Evolutionary conservation across 2,113 vertebrate species (phyloP).

Genomic region (Tachuris rubrigastra): DNA sequence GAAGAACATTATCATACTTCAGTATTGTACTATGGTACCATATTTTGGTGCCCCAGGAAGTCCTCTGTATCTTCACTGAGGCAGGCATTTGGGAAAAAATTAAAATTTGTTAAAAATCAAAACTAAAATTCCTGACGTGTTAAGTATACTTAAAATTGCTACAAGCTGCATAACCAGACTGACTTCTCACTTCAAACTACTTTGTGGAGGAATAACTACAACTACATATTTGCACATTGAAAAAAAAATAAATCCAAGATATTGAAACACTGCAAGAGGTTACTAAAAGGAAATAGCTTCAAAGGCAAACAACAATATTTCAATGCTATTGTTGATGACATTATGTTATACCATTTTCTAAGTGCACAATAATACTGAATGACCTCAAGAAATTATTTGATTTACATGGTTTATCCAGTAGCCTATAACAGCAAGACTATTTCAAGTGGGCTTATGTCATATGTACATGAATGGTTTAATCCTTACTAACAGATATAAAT

Average conservation of each 20-base stretch:
- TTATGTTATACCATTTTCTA: neutral
- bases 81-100: neutral
- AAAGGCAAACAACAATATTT: neutral
- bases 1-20: neutral
- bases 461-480: neutral
- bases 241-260: neutral
- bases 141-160: neutral
- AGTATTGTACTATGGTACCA: neutral
- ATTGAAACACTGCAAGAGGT: neutral
- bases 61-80: neutral
- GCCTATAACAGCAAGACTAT: neutral
- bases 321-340: neutral
- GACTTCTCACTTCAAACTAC: neutral
- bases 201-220: neutral
- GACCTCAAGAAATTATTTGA: neutral
- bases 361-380: neutral
- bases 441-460: neutral
- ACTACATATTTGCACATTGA: neutral
- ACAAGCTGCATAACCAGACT: neutral
- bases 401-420: neutral
- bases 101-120: neutral
- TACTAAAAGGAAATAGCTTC: neutral
- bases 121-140: neutral
- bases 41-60: neutral
- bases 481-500: neutral